Evolutionary conservation across 2,888 invertebrate genomes (phyloP).

Genomic region (Horisme vitalbata): DNA sequence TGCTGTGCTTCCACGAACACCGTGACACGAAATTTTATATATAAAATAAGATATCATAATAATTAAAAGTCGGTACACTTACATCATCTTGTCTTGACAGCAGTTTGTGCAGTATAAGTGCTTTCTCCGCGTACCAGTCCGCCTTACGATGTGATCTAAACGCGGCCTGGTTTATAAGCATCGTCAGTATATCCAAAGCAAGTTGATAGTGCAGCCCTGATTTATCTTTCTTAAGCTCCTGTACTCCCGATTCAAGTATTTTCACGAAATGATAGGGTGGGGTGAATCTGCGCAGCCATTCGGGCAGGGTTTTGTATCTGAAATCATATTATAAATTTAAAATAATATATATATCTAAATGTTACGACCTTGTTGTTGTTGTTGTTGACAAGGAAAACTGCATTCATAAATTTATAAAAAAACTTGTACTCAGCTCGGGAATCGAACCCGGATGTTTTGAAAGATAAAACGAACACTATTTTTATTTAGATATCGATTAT

Average conservation of each 20-base stretch:
- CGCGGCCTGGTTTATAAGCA: constrained; percentile 73
- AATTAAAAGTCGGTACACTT: constrained; percentile 9
- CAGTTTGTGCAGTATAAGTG: constrained; percentile 81
- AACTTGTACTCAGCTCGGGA: no score
- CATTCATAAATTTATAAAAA: no score
- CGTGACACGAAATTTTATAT: no score
- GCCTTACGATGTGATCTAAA: constrained; percentile 74
- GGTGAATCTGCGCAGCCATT: constrained; percentile 83
- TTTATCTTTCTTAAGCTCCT: constrained; percentile 62
- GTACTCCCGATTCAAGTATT: constrained; percentile 61
- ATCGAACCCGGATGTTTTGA: no score
- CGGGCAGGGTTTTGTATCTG: constrained; percentile 66
- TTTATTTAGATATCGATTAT: no score
- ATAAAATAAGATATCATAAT: no score
- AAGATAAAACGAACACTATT: no score
- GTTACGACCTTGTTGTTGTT: no score
- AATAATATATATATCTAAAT: background rate
- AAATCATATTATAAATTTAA: constrained; percentile 4
- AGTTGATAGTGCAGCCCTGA: constrained; percentile 41
- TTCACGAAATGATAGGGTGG: constrained; percentile 72
- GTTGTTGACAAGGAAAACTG: no score
- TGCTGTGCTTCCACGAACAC: no score
- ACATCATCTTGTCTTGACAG: constrained; percentile 53
- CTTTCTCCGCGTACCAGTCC: constrained; percentile 84
- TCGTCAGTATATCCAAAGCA: constrained; percentile 77